A percentile compares a stretch with the other conserved stretches of the same genome.
These are phyloP conservation scores for Macrosiphum euphorbiae DNA, from an alignment of 2,888 invertebrate species.

Conservation along the genomic window DNA sequence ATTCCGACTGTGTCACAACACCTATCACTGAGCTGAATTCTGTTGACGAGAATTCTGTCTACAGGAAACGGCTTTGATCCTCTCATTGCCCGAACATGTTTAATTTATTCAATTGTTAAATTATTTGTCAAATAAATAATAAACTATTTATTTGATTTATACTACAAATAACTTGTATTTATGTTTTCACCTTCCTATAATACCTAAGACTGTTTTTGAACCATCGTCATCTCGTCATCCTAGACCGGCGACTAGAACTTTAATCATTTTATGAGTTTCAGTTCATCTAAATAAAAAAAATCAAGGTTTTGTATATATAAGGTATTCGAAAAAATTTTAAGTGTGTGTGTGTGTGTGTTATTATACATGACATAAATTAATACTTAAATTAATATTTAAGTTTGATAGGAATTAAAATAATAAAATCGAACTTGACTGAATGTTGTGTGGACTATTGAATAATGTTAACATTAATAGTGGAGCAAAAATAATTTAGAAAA, in stretches of 20 bases:
- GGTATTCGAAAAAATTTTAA: too few species aligned
- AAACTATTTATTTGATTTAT: conserved; percentile 29
- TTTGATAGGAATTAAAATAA: too few species aligned
- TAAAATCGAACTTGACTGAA: too few species aligned
- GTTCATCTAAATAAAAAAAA: not conserved
- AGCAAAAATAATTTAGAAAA: too few species aligned
- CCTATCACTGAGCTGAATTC: not conserved
- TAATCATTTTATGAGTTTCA: not conserved
- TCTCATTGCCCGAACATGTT: conserved; percentile 15
- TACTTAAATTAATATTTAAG: too few species aligned
- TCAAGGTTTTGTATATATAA: not conserved
- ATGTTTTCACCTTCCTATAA: not conserved
- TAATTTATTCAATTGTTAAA: conserved; percentile 53
- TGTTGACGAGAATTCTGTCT: not conserved
- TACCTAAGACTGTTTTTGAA: not conserved
- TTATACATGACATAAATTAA: too few species aligned
- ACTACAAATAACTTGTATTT: not conserved
- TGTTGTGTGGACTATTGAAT: too few species aligned
- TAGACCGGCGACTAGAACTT: not conserved
- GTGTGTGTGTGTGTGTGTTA: too few species aligned
- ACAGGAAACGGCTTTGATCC: not conserved
- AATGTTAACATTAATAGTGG: too few species aligned
- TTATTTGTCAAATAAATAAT: conserved; percentile 27
- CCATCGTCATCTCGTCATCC: not conserved
- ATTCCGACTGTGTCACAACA: not conserved